Evolutionary conservation across 2,113 vertebrate genomes (phyloP).

Genomic region (Trachemys scripta): DNA sequence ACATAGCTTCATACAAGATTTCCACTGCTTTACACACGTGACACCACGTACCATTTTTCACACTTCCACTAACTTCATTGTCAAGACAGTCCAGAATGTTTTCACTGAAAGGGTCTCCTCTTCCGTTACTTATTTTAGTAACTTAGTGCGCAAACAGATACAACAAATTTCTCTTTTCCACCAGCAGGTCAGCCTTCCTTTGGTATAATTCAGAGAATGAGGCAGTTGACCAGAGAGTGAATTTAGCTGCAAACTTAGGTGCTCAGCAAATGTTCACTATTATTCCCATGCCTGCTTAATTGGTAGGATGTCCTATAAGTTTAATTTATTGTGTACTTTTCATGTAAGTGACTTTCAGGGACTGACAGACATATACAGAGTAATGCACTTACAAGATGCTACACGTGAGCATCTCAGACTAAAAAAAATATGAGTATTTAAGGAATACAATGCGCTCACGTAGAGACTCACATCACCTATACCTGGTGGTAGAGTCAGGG

Average conservation of each 20-base stretch:
- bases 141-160: not conserved
- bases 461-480: not conserved
- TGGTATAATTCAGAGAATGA: not conserved
- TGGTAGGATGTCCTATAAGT: not conserved
- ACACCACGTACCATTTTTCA: not conserved
- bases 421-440: not conserved
- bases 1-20: not conserved
- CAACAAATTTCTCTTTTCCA: conserved; percentile 13
- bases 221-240: not conserved
- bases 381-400: fast-evolving
- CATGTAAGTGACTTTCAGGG: not conserved
- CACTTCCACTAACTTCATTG: not conserved
- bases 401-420: fast-evolving
- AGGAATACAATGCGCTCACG: fast-evolving
- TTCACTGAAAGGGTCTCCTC: not conserved
- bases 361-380: fast-evolving
- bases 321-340: fast-evolving
- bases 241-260: fast-evolving
- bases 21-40: not conserved
- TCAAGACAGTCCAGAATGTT: not conserved
- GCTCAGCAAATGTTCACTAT: fast-evolving
- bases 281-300: too few relatives aligned
- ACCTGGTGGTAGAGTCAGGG: not conserved
- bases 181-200: not conserved
- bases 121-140: not conserved